phyloP scores from a whole-genome alignment of 1,140 invertebrate genomes.

The Drosophila punjabiensis region DNA sequence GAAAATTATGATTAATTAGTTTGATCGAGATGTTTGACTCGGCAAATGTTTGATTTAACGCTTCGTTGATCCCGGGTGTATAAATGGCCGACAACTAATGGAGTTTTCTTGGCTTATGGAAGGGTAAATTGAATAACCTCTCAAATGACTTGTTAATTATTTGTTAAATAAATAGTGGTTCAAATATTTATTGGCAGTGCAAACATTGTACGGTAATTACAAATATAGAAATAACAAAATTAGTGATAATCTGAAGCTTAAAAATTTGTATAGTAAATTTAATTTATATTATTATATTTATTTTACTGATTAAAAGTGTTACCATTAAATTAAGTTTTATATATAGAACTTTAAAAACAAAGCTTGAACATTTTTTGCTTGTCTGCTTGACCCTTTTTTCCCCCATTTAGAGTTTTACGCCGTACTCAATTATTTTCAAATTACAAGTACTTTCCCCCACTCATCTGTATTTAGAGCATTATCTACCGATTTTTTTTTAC shows the following conservation, averaged over 20 bases:
- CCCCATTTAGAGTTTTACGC: conserved; percentile 18
- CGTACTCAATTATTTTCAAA: conserved; percentile 54
- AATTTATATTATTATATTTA: too few species aligned
- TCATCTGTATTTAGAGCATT: conserved; percentile 32
- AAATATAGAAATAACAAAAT: not conserved
- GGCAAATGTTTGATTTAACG: conserved; percentile 72
- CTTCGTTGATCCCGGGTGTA: conserved; percentile 40
- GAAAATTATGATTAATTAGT: conserved; percentile 76
- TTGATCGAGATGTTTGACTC: conserved; percentile 62
- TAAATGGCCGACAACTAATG: conserved; percentile 39
- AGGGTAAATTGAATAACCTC: conserved; percentile 31
- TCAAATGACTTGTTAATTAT: conserved; percentile 7
- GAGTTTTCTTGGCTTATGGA: conserved; percentile 9
- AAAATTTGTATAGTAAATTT: not conserved
- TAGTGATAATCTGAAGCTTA: not conserved
- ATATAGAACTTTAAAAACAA: not conserved
- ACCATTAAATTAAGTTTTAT: not conserved
- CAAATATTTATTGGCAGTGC: not conserved
- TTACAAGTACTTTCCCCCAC: conserved; percentile 49
- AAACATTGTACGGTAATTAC: not conserved
- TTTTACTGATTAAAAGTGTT: not conserved
- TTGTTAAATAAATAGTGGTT: not conserved
- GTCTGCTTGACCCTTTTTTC: conserved; percentile 4
- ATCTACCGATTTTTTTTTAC: conserved; percentile 34
- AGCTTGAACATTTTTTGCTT: not conserved